A percentile compares a stretch with the other conserved stretches of the same genome.
These are phyloP conservation scores for Ephialtes manifestator DNA, from an alignment of 2,888 invertebrate genomes.

Conservation along the genomic window DNA sequence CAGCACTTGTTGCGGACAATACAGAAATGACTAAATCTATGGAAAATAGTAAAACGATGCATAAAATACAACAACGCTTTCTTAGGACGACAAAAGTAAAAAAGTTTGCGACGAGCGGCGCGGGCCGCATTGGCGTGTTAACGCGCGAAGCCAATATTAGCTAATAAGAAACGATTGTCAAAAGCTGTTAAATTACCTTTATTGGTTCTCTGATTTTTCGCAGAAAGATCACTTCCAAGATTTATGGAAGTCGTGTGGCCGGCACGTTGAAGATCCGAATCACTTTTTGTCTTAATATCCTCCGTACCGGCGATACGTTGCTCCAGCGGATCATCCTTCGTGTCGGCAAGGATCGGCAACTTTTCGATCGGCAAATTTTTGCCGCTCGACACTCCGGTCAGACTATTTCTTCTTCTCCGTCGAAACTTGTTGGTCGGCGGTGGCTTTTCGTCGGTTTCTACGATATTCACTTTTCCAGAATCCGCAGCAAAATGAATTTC, in stretches of 20 bases:
- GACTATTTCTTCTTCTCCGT: conserved; percentile 88
- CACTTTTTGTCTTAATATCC: conserved; percentile 53
- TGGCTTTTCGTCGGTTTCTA: conserved; percentile 95
- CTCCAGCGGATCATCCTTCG: conserved; percentile 24
- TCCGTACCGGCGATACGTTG: conserved; percentile 7
- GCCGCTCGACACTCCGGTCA: conserved; percentile 84
- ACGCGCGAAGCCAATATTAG: neutral
- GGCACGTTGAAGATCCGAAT: conserved; percentile 68
- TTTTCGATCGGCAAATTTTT: conserved; percentile 85
- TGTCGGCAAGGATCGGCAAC: conserved; percentile 88
- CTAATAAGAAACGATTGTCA: neutral
- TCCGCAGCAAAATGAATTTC: conserved; percentile 96
- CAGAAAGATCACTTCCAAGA: conserved; percentile 67
- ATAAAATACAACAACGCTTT: no score
- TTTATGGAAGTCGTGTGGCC: conserved; percentile 80
- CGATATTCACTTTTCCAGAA: conserved; percentile 94
- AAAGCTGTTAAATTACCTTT: conserved; percentile 58
- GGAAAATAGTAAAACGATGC: no score
- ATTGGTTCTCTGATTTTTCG: conserved; percentile 40
- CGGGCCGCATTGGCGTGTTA: no score
- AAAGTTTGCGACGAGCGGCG: no score
- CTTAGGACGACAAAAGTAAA: no score
- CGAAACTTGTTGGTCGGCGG: conserved; percentile 94
- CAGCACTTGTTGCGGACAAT: no score
- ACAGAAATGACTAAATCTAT: no score